Percentiles rank a stretch among this genome's conserved stretches.
Conservation (phyloP, 2,113 vertebrate genomes). For the human (Homo sapiens) region DNA sequence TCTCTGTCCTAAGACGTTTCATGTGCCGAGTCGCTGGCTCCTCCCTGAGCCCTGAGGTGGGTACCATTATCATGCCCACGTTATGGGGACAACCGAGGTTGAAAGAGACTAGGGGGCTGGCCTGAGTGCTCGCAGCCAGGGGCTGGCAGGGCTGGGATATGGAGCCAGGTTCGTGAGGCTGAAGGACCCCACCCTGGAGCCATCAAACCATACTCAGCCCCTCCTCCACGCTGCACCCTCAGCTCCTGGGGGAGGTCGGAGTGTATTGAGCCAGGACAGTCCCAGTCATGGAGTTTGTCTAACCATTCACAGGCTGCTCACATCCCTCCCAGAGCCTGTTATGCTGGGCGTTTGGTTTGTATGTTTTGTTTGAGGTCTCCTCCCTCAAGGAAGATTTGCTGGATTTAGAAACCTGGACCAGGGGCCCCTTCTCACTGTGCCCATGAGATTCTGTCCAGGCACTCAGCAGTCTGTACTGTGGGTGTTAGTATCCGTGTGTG, state of each 20-base stretch:
- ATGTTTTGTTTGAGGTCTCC: background rate
- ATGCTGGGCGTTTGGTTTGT: too few species aligned
- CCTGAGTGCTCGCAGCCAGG: background rate
- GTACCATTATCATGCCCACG: background rate
- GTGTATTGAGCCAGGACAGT: background rate
- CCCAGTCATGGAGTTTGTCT: background rate
- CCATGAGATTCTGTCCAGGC: too few species aligned
- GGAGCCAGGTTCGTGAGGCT: background rate
- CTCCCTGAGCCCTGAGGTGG: background rate
- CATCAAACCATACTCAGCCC: background rate
- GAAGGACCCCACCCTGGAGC: background rate
- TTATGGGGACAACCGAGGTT: background rate
- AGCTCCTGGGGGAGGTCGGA: background rate
- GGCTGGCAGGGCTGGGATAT: background rate
- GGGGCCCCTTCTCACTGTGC: background rate
- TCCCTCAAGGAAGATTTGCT: background rate
- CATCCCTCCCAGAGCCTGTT: background rate
- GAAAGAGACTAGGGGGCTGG: background rate
- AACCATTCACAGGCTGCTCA: background rate
- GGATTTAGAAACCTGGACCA: background rate
- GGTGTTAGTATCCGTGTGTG: background rate
- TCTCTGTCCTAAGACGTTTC: too few species aligned
- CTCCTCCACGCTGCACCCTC: background rate
- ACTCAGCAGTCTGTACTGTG: background rate
- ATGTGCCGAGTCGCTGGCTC: background rate